Base-by-base conservation (phyloP, 2,113 vertebrate species). In the Heterotilapia buettikoferi region DNA sequence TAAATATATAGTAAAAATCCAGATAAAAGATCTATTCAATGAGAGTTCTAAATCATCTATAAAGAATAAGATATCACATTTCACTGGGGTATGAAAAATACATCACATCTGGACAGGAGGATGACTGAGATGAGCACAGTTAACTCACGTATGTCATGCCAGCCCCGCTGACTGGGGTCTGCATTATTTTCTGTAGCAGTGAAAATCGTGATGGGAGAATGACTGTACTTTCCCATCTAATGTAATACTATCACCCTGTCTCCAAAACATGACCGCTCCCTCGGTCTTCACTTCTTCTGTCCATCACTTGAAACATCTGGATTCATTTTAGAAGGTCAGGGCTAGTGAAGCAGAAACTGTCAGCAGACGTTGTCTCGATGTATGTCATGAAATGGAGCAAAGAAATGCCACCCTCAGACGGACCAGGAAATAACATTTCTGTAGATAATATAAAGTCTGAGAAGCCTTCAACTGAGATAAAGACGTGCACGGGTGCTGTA, bases 241-340 rank as follows among this genome's bases (percentile, higher is more conserved):
- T 86, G 89, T 82, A 88, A 92, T 76, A 84, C 87, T 63, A 90
- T 93, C 89, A 38, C 79, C 76, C 26, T 38, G 19, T 86, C 87
- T 80, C 84, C 87, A 50, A 80, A 86, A 68, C 85, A 57, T 13
- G 21, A 14, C 83, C 13, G 83, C 87, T 83, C 71, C 78, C 85
- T 91, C 79, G 2, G 80, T 89, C 68, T 82, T 86, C 82, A 50
- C 84, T 89, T 88, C 86, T 83, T 73, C 85, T 95, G 92, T 91
- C 93, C 90, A 93, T 93, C 93, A 93, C 88, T 91, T 84, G 89
- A 92, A 94, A 94, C 94, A 95, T 95, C 93, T 95, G 94, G 94
- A 92, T 90, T 92, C 78, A 68, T 92, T 94, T 94, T 94, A 91
- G 90, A 94, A 95, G 91, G 93, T 95, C 93, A 92, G 85, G 38